Base-by-base conservation (phyloP, 2,797 vertebrate genomes). In the Pogonophryne albipinna region DNA sequence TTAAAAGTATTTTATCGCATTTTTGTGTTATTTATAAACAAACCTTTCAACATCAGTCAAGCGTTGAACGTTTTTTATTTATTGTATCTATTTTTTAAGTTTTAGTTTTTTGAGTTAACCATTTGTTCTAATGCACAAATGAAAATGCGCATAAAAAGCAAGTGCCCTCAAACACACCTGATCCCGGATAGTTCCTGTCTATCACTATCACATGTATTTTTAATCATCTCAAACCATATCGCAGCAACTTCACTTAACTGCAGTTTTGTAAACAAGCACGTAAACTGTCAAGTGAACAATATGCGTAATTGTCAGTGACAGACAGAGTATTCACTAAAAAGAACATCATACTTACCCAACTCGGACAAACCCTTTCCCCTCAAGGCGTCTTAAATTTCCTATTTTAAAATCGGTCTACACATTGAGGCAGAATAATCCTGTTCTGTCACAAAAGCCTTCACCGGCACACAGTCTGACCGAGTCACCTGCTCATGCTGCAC, bases 311-410 rank as follows among this genome's bases (percentile, higher is more conserved):
- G 38, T 10, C 8, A 31, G 1, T 50, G 49, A 17, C 53, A 13
- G 34, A 6, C 1, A 52, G 41, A 31, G 31, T 45, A 31, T 38
- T 41, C 23, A 31, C 12, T 13, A 20, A 52, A 55, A 66, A 57
- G 15, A 71, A 34, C 58, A 77, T 20, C 65, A 69, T 23, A 86
- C 85, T 85, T 59, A 91, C 89, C 82, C 52, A 74, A 75, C 59
- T 68, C 55, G 58, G 20, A 47, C n/a, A 44, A 10, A 15, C 52
- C 51, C 27, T 17, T 49, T 34, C 42, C 38, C 15, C 63, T 17
- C 16, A 17, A 23, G 50, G 38, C 19, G 62, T 20, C 56, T 60
- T 15, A 17, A 74, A 79, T 52, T 78, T 85, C 61, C 67, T n/a
- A 23, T 66, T 49, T 58, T 1, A 20, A 10, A 31, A 46, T 13